Conservation (phyloP, 1,140 invertebrate species). For the Ostrea denselamellosa region DNA sequence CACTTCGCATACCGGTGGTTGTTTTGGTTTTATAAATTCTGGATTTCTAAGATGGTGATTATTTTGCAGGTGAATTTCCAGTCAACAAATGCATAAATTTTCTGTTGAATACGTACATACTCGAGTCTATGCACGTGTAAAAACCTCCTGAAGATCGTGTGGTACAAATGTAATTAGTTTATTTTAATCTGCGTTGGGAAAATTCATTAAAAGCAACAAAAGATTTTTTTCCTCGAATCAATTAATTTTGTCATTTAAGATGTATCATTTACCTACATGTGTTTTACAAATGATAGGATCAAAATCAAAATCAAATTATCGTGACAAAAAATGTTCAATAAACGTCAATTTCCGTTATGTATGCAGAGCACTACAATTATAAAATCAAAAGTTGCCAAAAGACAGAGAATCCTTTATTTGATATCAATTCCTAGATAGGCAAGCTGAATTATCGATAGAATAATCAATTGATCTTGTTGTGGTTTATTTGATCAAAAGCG, state of each 20-base stretch:
- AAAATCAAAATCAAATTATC: constrained; percentile 11
- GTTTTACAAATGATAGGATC: neutral
- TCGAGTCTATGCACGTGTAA: no score
- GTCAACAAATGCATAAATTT: no score
- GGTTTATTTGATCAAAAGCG: constrained; percentile 17
- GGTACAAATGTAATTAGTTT: neutral
- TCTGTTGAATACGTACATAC: no score
- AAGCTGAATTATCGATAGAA: neutral
- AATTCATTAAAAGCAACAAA: neutral
- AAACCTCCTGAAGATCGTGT: no score
- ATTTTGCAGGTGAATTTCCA: no score
- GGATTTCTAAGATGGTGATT: no score
- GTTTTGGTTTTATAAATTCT: no score
- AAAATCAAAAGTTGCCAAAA: neutral
- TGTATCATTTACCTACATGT: neutral
- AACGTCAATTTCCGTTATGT: neutral
- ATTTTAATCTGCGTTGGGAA: neutral
- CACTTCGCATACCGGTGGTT: no score
- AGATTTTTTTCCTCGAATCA: neutral
- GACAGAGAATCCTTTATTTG: neutral
- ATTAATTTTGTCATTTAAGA: neutral
- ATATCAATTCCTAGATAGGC: neutral
- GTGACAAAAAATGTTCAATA: constrained; percentile 24
- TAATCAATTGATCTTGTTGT: neutral
- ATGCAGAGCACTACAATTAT: neutral